phyloP scores from a whole-genome alignment of 2,888 invertebrate genomes.

The Drosophila rellima region DNA sequence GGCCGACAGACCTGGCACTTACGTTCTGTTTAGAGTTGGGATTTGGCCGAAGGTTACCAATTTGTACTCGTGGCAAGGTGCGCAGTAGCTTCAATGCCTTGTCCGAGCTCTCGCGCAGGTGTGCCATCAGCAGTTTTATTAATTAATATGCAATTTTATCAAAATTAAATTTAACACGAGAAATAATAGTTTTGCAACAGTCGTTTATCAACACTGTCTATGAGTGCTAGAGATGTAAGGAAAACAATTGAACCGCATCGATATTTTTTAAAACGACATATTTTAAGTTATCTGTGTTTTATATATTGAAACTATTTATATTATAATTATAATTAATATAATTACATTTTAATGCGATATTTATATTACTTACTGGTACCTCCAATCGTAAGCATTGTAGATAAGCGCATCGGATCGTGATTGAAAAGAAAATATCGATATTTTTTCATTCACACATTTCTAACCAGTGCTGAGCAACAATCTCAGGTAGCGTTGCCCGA shows the following conservation, averaged over 20 bases:
- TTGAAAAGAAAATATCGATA: background rate
- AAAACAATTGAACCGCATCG: too few species aligned
- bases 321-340: too few species aligned
- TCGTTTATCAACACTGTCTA: conserved; percentile 47
- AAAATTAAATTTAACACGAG: conserved; percentile 52
- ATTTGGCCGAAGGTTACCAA: conserved; percentile 91
- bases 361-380: too few species aligned
- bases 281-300: too few species aligned
- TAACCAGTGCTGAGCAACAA: too few species aligned
- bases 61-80: conserved; percentile 90
- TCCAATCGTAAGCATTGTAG: too few species aligned
- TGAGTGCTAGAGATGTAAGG: background rate
- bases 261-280: too few species aligned
- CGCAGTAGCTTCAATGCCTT: conserved; percentile 91
- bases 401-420: too few species aligned
- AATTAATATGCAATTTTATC: conserved; percentile 18
- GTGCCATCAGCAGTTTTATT: conserved; percentile 72
- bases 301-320: too few species aligned
- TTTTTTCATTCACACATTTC: background rate
- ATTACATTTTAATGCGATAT: too few species aligned
- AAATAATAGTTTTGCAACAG: background rate
- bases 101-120: conserved; percentile 87
- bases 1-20: conserved; percentile 72
- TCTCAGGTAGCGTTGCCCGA: too few species aligned
- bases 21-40: conserved; percentile 89